Percentiles rank a stretch among this genome's conserved stretches.
Evolutionary conservation across 2,888 invertebrate genomes (phyloP).

Genomic region (Tipula unca): DNA sequence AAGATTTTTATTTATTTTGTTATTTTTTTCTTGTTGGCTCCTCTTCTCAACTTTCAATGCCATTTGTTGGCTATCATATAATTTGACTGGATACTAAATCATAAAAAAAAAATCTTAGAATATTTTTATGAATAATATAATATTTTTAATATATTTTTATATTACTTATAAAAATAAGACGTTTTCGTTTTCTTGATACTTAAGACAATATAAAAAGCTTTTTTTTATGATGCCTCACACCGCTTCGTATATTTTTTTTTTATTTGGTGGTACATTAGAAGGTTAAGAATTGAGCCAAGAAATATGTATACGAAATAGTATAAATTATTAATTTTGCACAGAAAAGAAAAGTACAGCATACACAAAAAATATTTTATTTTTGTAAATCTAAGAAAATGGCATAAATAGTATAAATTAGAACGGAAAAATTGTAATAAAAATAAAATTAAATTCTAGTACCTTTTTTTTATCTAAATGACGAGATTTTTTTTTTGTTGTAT

Average conservation of each 20-base stretch:
- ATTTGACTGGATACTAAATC: constrained; percentile 2
- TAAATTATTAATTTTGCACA: not conserved
- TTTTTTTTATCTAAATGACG: not conserved
- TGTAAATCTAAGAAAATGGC: not conserved
- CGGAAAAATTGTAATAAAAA: not conserved
- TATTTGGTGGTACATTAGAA: not conserved
- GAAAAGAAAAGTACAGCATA: not conserved
- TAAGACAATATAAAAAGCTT: not conserved
- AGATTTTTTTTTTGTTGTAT: not conserved
- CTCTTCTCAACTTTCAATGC: not conserved
- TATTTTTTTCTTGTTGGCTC: not conserved
- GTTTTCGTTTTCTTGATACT: not conserved
- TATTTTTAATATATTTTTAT: constrained; percentile 8
- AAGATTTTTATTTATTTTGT: not conserved
- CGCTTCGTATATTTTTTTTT: not conserved
- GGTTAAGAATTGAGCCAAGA: not conserved
- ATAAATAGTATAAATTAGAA: not conserved
- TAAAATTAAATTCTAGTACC: not conserved
- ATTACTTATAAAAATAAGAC: not conserved
- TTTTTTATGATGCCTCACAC: not conserved
- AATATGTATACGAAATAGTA: not conserved
- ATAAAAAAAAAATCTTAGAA: not conserved
- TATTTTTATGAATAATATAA: not conserved
- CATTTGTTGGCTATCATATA: not conserved
- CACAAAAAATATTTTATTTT: not conserved